A percentile compares a stretch with the other conserved stretches of the same genome.
These are phyloP conservation scores for Polypterus senegalus DNA, from an alignment of 2,113 vertebrate species.

Conservation along the genomic window DNA sequence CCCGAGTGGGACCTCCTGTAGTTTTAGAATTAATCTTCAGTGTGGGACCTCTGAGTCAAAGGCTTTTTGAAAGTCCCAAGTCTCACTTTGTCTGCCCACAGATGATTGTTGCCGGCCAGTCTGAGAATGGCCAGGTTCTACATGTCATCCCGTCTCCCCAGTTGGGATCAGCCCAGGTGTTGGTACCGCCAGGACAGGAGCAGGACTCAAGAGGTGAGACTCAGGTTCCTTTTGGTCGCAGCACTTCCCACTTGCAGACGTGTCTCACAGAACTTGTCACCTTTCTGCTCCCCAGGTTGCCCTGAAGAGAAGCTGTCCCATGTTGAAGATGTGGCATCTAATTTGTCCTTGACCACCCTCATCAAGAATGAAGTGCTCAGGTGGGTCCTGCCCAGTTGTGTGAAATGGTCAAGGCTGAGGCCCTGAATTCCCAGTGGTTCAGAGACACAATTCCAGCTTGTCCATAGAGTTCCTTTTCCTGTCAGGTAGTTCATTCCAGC, in stretches of 20 bases:
- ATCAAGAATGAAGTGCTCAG: background rate
- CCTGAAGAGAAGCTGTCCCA: background rate
- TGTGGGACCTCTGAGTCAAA: too few species aligned
- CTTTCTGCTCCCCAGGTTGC: too few species aligned
- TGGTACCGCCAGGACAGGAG: conserved; percentile 53
- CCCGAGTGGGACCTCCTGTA: too few species aligned
- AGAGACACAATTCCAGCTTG: too few species aligned
- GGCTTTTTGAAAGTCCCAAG: background rate
- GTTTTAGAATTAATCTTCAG: too few species aligned
- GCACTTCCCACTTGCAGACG: too few species aligned
- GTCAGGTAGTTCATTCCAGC: too few species aligned
- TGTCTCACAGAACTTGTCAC: too few species aligned
- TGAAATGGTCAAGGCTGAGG: too few species aligned
- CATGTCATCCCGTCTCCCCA: conserved; percentile 56
- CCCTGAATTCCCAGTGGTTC: too few species aligned
- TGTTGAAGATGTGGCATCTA: background rate
- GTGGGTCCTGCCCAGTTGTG: background rate
- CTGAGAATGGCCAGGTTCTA: conserved; percentile 56
- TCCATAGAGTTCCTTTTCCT: too few species aligned
- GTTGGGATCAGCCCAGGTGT: conserved; percentile 46
- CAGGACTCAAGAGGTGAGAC: conserved; percentile 23
- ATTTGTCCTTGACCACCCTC: background rate
- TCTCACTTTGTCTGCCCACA: conserved; percentile 22
- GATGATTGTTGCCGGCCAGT: conserved; percentile 60
- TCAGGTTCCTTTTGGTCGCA: too few species aligned